phyloP scores from a whole-genome alignment of 2,797 vertebrate genomes.

The Leucoraja ocellata region DNA sequence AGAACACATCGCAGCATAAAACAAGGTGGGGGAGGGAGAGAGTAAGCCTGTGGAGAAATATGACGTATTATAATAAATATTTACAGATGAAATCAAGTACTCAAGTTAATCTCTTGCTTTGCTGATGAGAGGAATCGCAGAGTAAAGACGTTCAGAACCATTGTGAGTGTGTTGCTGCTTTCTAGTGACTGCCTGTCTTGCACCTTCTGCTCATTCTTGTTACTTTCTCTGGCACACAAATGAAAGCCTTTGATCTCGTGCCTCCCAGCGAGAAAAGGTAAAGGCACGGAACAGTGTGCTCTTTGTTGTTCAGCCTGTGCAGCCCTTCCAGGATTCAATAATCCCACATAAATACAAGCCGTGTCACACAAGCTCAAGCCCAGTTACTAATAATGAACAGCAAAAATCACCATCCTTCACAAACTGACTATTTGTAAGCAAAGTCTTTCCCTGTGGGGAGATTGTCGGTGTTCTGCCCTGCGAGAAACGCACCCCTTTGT shows the following conservation, averaged over 20 bases:
- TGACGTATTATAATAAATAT: neutral
- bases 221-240: constrained; percentile 1
- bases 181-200: neutral
- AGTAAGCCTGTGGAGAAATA: neutral
- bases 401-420: constrained; percentile 7
- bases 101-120: constrained; percentile 15
- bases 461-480: neutral
- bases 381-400: constrained; percentile 25
- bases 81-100: neutral
- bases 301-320: constrained; percentile 19
- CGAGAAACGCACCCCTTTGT: neutral
- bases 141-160: neutral
- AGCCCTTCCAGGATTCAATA: constrained; percentile 22
- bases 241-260: neutral
- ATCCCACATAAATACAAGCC: neutral
- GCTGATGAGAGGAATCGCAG: neutral
- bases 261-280: neutral
- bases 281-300: neutral
- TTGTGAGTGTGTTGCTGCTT: neutral
- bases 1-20: neutral
- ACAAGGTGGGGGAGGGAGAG: neutral
- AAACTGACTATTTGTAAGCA: constrained; percentile 15
- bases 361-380: neutral
- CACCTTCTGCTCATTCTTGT: neutral
- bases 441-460: neutral